Evolutionary conservation across 2,797 vertebrate genomes (phyloP).

Genomic region (Toxotes lorentzi): DNA sequence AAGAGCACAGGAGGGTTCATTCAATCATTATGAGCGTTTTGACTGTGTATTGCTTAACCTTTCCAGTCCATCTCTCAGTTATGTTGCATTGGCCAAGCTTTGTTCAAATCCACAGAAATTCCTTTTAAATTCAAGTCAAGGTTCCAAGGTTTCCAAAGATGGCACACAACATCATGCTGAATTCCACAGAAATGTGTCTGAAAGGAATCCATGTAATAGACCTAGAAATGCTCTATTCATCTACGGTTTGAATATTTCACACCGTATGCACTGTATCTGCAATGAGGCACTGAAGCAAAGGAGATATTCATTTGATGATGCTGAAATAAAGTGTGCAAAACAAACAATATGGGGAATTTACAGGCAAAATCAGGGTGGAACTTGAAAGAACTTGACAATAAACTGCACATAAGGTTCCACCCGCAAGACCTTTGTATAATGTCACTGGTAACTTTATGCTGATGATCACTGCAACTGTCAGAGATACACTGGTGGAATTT

Average conservation of each 20-base stretch:
- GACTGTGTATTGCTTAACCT: background rate
- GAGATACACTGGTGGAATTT: background rate
- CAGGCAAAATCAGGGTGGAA: background rate
- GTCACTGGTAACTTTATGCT: background rate
- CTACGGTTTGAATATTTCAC: background rate
- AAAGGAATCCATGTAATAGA: conserved; percentile 9
- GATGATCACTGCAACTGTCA: conserved; percentile 10
- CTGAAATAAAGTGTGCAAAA: background rate
- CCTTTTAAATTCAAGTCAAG: conserved; percentile 17
- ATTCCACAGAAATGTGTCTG: conserved; percentile 3
- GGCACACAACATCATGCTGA: conserved; percentile 1
- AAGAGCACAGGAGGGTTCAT: background rate
- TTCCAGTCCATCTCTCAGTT: conserved; percentile 6
- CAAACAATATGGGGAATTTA: background rate
- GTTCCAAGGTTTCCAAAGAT: conserved; percentile 11
- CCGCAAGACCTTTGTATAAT: background rate
- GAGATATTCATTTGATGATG: background rate
- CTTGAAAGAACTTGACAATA: conserved; percentile 3
- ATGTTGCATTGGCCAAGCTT: background rate
- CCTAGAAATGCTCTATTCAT: background rate
- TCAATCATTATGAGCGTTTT: background rate
- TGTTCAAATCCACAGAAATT: conserved; percentile 7
- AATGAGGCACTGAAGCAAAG: background rate
- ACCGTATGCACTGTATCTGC: background rate
- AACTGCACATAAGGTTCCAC: background rate